Evolutionary conservation across 2,113 vertebrate genomes (phyloP).

Genomic region (Pandion haliaetus): DNA sequence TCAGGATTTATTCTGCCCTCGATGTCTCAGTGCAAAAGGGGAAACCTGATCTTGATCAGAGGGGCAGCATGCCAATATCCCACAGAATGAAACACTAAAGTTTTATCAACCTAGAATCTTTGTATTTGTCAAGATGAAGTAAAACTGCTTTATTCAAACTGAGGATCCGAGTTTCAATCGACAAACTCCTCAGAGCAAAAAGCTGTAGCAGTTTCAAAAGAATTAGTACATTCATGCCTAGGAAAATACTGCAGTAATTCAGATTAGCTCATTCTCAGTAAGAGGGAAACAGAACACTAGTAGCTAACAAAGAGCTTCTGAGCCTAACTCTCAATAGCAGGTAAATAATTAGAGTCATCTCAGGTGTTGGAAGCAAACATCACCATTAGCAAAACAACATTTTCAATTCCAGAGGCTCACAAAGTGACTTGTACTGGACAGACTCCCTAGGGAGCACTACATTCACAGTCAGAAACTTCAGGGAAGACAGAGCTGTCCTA

Average conservation of each 20-base stretch:
- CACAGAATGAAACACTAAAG: background rate
- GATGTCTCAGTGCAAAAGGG: background rate
- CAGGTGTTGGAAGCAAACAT: background rate
- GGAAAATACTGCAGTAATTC: background rate
- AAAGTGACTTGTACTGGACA: background rate
- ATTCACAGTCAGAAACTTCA: background rate
- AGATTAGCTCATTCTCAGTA: background rate
- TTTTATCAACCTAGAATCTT: background rate
- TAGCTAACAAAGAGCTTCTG: background rate
- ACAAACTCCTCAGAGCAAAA: background rate
- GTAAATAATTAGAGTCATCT: background rate
- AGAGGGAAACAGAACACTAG: background rate
- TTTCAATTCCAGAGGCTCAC: background rate
- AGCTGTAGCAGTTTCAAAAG: background rate
- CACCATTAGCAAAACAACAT: background rate
- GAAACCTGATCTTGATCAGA: background rate
- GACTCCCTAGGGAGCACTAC: background rate
- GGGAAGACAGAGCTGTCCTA: background rate
- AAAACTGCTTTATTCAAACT: background rate
- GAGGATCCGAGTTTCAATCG: background rate
- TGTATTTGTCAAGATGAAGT: background rate
- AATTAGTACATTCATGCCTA: background rate
- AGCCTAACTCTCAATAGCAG: background rate
- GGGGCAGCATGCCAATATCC: background rate
- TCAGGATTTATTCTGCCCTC: background rate